phyloP scores from a whole-genome alignment of 2,888 invertebrate species.

The Nematopogon swammerdamellus region DNA sequence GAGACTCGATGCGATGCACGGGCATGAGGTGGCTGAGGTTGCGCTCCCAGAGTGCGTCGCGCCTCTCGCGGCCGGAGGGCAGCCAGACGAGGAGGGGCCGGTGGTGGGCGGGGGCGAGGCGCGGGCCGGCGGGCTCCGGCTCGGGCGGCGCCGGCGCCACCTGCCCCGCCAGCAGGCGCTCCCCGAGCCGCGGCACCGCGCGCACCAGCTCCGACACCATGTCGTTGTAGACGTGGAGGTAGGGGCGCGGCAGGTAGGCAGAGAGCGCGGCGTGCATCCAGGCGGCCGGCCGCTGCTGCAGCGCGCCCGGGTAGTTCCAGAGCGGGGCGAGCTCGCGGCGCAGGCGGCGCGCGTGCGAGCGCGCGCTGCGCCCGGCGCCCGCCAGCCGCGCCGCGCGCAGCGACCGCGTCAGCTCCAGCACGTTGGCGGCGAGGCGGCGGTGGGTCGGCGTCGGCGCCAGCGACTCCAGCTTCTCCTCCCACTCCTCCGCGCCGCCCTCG shows the following conservation, averaged over 20 bases:
- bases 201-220: conserved; percentile 21
- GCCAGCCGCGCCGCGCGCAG: conserved; percentile 23
- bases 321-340: conserved; percentile 12
- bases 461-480: conserved; percentile 18
- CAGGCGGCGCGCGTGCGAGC: conserved; percentile 16
- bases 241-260: conserved; percentile 17
- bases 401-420: conserved; percentile 18
- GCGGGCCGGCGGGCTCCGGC: conserved; percentile 6
- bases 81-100: conserved; percentile 18
- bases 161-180: conserved; percentile 14
- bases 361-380: conserved; percentile 10
- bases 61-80: conserved; percentile 18
- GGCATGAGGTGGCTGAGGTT: conserved; percentile 15
- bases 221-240: conserved; percentile 20
- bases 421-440: conserved; percentile 21
- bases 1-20: conserved; percentile 13
- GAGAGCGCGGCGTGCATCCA: conserved; percentile 24
- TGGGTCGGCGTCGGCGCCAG: conserved; percentile 22
- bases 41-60: conserved; percentile 20
- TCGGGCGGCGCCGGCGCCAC: conserved; percentile 6
- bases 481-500: conserved; percentile 10
- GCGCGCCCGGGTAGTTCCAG: conserved; percentile 5
- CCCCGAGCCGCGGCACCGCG: conserved; percentile 21
- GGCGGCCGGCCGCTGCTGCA: conserved; percentile 16
- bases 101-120: conserved; percentile 13